Evolutionary conservation across 2,113 vertebrate species (phyloP).

Genomic region (Chunga burmeisteri): DNA sequence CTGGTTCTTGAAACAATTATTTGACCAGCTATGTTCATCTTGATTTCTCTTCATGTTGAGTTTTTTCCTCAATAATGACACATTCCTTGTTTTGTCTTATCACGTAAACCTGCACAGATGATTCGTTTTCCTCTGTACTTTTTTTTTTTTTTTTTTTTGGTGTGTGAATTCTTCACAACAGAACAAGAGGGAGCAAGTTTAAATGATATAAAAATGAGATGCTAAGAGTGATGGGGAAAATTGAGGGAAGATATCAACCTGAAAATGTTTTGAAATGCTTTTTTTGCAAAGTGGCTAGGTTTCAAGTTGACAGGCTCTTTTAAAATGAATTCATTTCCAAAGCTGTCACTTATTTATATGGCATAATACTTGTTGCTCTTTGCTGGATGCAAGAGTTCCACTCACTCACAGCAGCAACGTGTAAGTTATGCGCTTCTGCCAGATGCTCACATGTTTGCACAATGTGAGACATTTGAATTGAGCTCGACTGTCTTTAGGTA

Average conservation of each 20-base stretch:
- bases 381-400: background rate
- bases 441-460: constrained; percentile 6
- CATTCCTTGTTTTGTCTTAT: background rate
- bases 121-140: background rate
- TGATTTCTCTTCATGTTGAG: background rate
- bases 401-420: background rate
- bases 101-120: background rate
- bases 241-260: background rate
- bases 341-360: constrained; percentile 9
- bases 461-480: background rate
- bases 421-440: background rate
- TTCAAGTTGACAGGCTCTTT: background rate
- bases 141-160: background rate
- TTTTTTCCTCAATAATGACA: background rate
- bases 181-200: background rate
- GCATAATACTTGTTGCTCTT: background rate
- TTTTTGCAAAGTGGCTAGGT: background rate
- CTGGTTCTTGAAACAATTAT: background rate
- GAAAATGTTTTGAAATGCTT: constrained; percentile 20
- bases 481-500: background rate
- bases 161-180: background rate
- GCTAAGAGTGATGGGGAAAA: background rate
- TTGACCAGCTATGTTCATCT: background rate
- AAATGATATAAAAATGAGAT: background rate
- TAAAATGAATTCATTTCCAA: background rate